These are phyloP conservation scores for Aproaerema taeniolella DNA, from an alignment of 2,888 invertebrate species.

Conservation along the genomic window DNA sequence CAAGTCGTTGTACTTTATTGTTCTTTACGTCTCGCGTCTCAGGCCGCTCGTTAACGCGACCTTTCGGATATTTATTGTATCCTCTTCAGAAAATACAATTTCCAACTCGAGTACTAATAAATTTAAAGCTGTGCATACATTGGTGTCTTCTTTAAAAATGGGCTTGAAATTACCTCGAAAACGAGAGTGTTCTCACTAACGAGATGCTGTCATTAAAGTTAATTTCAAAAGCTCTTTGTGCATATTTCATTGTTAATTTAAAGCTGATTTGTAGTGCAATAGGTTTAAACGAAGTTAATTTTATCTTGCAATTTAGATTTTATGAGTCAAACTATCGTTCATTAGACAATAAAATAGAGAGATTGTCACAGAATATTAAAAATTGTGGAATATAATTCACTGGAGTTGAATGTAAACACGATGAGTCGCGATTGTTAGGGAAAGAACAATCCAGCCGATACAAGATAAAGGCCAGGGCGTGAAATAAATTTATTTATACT, in stretches of 20 bases:
- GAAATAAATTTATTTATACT: slow-evolving; percentile 61
- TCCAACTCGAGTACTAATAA: slow-evolving; percentile 63
- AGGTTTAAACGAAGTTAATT: too few relatives aligned
- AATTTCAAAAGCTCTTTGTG: slow-evolving; percentile 7
- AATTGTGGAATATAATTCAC: slow-evolving; percentile 39
- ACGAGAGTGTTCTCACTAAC: slow-evolving; percentile 21
- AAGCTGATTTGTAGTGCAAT: too few relatives aligned
- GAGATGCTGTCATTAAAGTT: slow-evolving; percentile 10
- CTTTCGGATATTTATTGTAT: slow-evolving; percentile 73
- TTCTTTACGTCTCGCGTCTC: slow-evolving; percentile 58
- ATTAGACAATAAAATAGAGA: too few relatives aligned
- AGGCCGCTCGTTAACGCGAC: slow-evolving; percentile 71
- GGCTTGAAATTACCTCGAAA: slow-evolving; percentile 23
- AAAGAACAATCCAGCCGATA: slow-evolving; percentile 62
- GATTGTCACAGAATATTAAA: too few relatives aligned
- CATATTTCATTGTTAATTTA: slow-evolving; percentile 14
- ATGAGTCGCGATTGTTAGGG: slow-evolving; percentile 53
- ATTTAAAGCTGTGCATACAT: slow-evolving; percentile 50
- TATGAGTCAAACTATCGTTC: too few relatives aligned
- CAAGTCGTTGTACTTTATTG: slow-evolving; percentile 64
- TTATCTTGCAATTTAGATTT: too few relatives aligned
- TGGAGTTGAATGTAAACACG: slow-evolving; percentile 48
- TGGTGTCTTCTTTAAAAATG: slow-evolving; percentile 32
- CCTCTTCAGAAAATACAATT: slow-evolving; percentile 72
- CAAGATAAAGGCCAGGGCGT: slow-evolving; percentile 60